Evolutionary conservation across 2,113 vertebrate genomes (phyloP), one percentile per base, ranked within the genome.

Genomic region (Periophthalmus modestus): DNA sequence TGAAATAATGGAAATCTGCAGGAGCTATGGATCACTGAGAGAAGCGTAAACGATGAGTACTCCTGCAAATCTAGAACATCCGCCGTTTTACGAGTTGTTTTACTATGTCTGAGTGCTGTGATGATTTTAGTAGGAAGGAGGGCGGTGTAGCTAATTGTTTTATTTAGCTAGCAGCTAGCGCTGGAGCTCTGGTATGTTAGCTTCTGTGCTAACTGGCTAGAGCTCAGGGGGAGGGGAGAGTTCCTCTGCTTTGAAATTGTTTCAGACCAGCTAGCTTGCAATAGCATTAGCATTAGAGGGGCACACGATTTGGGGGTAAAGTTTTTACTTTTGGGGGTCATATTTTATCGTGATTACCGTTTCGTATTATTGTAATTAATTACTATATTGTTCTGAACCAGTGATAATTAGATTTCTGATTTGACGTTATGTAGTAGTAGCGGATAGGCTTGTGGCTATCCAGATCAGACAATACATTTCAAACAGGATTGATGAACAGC

Each of bases 1-100:
- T 96, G 94, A 96, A 95, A 95, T 94, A 95, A 95, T 95, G 95
- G 95, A 92, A 94, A 91, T 85, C 92, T 91, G 89, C 89, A 84
- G 92, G 92, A 93, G 73, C 86, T 83, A 86, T 89, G 89, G 89
- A 92, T 84, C 82, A 70, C 81, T 65, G 85, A 88, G 86, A 77
- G 84, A 55, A 62, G 78, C 84, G 72, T 82, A 87, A 68, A 83
- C 82, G 87, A 90, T 83, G 87, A 92, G 84, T 79, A 81, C 78
- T 15, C 36, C 75, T 73, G 72, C 62, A 23, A n/a, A 68, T 69
- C 74, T 28, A 48, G 58, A 72, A 19, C 89, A 89, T 84, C 72
- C 18, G 59, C 57, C 36, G 54, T 85, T 87, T 87, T 63, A 46
- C 66, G 74, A 23, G 54, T 73, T 28, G 72, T 84, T 86, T 80